phyloP scores from a whole-genome alignment of 1,140 invertebrate genomes.

The Neodiprion virginianus region DNA sequence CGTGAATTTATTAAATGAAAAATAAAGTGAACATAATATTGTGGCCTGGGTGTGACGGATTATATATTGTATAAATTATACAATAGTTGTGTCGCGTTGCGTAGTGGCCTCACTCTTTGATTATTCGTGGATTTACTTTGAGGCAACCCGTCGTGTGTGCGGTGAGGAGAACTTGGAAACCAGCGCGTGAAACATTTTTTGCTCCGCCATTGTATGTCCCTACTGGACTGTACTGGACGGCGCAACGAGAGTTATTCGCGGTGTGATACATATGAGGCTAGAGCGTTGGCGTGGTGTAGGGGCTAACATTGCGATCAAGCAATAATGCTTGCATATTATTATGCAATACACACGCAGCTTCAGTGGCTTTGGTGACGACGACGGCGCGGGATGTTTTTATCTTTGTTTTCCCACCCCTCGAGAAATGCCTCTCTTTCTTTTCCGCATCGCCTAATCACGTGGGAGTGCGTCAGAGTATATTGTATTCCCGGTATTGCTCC shows the following conservation, averaged over 20 bases:
- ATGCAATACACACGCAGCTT: constrained; percentile 40
- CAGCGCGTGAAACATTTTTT: constrained; percentile 38
- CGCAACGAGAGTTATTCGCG: constrained; percentile 26
- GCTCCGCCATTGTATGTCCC: constrained; percentile 44
- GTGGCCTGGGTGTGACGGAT: constrained; percentile 3
- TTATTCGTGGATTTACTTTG: neutral
- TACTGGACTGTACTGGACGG: constrained; percentile 20
- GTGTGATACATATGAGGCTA: neutral
- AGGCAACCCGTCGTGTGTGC: neutral
- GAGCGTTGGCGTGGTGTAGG: too few relatives aligned
- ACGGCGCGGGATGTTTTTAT: constrained; percentile 31
- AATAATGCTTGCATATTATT: constrained; percentile 41
- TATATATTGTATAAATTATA: constrained; percentile 8
- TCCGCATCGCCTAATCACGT: constrained; percentile 40
- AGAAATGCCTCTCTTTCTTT: neutral
- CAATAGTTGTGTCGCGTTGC: constrained; percentile 4
- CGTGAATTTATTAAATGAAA: neutral
- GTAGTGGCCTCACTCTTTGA: neutral
- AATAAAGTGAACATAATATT: neutral
- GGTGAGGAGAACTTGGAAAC: constrained; percentile 13
- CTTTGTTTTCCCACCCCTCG: constrained; percentile 29
- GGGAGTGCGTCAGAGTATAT: constrained; percentile 38
- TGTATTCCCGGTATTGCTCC: neutral
- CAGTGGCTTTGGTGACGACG: constrained; percentile 22
- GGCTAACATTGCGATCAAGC: neutral